A percentile compares a stretch with the other conserved stretches of the same genome.
phyloP scores from a whole-genome alignment of 1,140 invertebrate species.

The Bombus huntii region DNA sequence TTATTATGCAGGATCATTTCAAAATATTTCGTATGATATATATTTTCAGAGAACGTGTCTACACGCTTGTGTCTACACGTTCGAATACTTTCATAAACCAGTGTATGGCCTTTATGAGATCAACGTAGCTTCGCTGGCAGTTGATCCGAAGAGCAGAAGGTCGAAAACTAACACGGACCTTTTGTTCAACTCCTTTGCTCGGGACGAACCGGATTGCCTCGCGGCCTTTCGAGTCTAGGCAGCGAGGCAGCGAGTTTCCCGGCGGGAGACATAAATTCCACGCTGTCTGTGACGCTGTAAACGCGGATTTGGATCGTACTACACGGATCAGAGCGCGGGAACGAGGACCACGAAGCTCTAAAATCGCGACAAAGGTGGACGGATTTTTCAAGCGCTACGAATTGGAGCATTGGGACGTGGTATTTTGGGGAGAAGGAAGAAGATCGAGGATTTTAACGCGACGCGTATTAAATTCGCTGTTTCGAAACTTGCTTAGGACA shows the following conservation, averaged over 20 bases:
- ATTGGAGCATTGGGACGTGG: neutral
- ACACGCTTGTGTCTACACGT: too few relatives aligned
- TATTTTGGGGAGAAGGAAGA: neutral
- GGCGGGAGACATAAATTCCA: conserved; percentile 8
- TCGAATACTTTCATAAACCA: neutral
- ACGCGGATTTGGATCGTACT: neutral
- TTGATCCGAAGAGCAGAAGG: neutral
- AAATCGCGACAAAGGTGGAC: neutral
- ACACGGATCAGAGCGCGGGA: neutral
- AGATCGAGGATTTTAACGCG: neutral
- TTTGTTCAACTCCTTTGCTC: neutral
- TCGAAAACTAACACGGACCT: neutral
- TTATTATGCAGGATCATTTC: too few relatives aligned
- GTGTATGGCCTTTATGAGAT: conserved; percentile 33
- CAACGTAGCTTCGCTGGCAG: neutral
- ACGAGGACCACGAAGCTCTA: neutral
- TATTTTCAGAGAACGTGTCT: too few relatives aligned
- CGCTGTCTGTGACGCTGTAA: conserved; percentile 7
- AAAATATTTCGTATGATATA: too few relatives aligned
- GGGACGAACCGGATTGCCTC: neutral
- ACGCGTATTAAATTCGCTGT: conserved; percentile 3
- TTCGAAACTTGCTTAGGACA: neutral
- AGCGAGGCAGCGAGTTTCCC: neutral
- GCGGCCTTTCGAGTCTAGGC: neutral
- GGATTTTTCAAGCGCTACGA: neutral